Evolutionary conservation across 2,113 vertebrate species (phyloP).

Genomic region (Monopterus albus): DNA sequence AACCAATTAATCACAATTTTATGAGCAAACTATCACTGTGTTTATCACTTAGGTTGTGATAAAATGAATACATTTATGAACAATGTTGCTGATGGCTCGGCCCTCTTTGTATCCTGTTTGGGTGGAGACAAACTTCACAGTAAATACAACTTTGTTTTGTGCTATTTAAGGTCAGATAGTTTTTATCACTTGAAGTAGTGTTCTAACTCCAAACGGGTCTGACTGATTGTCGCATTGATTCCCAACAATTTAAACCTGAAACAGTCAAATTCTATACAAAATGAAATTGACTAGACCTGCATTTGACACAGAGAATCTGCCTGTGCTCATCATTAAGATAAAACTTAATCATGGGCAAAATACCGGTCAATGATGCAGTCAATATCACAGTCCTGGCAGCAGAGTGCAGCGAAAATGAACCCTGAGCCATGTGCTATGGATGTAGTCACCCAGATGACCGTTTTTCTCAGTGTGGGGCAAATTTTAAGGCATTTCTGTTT

Average conservation of each 20-base stretch:
- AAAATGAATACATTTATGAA: conserved; percentile 35
- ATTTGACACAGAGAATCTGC: background rate
- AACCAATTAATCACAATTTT: conserved; percentile 70
- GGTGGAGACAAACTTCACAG: background rate
- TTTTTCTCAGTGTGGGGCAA: background rate
- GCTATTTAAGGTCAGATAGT: background rate
- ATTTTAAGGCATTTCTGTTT: background rate
- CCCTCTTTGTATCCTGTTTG: background rate
- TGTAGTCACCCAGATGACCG: background rate
- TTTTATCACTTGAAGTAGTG: background rate
- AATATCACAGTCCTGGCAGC: conserved; percentile 6
- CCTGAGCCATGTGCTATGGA: background rate
- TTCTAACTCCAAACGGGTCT: background rate
- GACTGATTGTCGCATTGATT: conserved; percentile 4
- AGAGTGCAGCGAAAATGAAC: conserved; percentile 8
- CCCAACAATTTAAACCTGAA: background rate
- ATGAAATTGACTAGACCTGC: background rate
- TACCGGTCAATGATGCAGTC: conserved; percentile 34
- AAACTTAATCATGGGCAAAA: conserved; percentile 27
- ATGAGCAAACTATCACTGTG: conserved; percentile 54
- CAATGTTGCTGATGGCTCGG: background rate
- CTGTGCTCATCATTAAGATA: background rate
- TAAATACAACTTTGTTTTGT: background rate
- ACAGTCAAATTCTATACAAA: background rate
- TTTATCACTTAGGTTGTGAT: conserved; percentile 61